Evolutionary conservation across 2,888 invertebrate species (phyloP).

Genomic region (Colletes collaris): DNA sequence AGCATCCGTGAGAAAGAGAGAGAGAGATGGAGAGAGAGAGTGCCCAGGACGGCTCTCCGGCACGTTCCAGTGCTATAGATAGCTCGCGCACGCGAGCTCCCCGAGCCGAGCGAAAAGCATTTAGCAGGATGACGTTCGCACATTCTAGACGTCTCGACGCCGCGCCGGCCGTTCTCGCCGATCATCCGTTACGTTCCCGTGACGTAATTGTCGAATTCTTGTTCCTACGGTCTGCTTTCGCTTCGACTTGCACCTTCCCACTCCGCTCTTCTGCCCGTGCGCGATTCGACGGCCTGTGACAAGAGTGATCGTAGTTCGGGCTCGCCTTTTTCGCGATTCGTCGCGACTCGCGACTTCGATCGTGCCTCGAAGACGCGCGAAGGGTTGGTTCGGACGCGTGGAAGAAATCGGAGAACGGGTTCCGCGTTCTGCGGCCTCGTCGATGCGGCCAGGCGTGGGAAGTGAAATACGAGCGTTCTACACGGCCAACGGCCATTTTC

Average conservation of each 20-base stretch:
- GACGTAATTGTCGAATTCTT: conserved; percentile 82
- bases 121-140: conserved; percentile 81
- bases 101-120: conserved; percentile 74
- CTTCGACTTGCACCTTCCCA: conserved; percentile 43
- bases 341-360: not conserved
- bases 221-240: conserved; percentile 62
- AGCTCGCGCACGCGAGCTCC: conserved; percentile 62
- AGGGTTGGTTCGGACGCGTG: conserved; percentile 2
- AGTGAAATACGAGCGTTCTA: conserved; percentile 77
- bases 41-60: conserved; percentile 50
- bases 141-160: conserved; percentile 79
- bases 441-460: conserved; percentile 71
- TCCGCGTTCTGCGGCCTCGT: conserved; percentile 63
- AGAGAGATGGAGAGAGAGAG: conserved; percentile 31
- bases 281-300: conserved; percentile 19
- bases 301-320: conserved; percentile 51
- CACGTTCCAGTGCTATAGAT: conserved; percentile 71
- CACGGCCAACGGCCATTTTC: conserved; percentile 72
- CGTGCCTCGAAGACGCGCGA: not conserved
- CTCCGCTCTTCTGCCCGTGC: conserved; percentile 13
- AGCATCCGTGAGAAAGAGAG: conserved; percentile 42
- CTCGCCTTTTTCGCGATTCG: conserved; percentile 42
- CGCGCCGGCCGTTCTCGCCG: conserved; percentile 67
- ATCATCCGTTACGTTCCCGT: conserved; percentile 82
- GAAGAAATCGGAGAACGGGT: conserved; percentile 60